Evolutionary conservation across 2,888 invertebrate species (phyloP), one percentile per base, ranked within the genome.

Genomic region (Spilosoma lubricipeda): DNA sequence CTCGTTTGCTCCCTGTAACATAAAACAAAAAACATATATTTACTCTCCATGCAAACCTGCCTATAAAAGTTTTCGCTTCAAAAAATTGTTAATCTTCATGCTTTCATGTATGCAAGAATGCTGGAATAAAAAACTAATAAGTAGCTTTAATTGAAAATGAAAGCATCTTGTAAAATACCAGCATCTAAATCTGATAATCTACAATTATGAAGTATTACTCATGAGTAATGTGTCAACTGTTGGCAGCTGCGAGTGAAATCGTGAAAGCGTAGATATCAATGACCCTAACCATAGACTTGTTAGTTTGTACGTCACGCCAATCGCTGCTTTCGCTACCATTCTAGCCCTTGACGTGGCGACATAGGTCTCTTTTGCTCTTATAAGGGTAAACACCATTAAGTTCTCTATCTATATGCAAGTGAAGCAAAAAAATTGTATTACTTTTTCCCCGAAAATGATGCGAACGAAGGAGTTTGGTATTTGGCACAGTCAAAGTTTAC

Each of bases 241-340:
- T 48, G 52, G 56, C 72, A 73, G 68, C 65, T 65, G 59, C 72
- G 66, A 82, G 89, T 87, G 89, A 90, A 89, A 90, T 87, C 81
- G 88, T 86, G 90, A 89, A 90, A 90, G 89, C 83, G 89, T 74
- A 64, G 80, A 73, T 79, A 83, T 82, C 88, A 85, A 85, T 86
- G 90, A 90, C 90, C 88, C 78, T 79, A 72, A 74, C 11, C 27
- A n/a, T 64, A 66, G 74, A 70, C 76, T 80, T 80, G 79, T 81
- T 82, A 76, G 81, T 82, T 77, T 82, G 83, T 83, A 79, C 83
- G 82, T 85, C 82, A 84, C 83, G 82, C 82, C n/a, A n/a, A n/a
- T n/a, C 71, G 77, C 80, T 69, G 80, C 84, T 87, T 86, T 86
- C 87, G 80, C 67, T 42, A 59, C 65, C 56, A 65, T 72, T n/a